A percentile compares a stretch with the other conserved stretches of the same genome.
Evolutionary conservation across 1,140 invertebrate genomes (phyloP).

Genomic region (Eumeta japonica): DNA sequence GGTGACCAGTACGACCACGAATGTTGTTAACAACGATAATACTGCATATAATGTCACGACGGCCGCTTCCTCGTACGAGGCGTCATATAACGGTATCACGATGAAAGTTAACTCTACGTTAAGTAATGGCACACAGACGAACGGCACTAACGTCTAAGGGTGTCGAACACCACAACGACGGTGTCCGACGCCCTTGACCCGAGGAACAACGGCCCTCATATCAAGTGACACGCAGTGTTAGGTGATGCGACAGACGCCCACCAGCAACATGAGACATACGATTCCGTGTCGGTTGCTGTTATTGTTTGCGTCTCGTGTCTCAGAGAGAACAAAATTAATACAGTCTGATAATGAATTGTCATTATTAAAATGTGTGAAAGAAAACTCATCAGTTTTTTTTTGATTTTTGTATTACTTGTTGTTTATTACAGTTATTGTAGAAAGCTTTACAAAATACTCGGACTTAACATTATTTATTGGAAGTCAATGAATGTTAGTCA

Average conservation of each 20-base stretch:
- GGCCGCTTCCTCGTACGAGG: conserved; percentile 27
- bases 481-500: too few relatives aligned
- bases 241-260: conserved; percentile 30
- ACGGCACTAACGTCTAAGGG: too few relatives aligned
- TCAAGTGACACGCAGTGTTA: conserved; percentile 40
- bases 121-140: conserved; percentile 18
- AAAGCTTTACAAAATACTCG: too few relatives aligned
- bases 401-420: too few relatives aligned
- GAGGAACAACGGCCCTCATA: conserved; percentile 27
- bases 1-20: conserved; percentile 24
- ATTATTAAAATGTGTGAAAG: too few relatives aligned
- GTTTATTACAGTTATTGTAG: too few relatives aligned
- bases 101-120: conserved; percentile 26
- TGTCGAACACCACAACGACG: conserved; percentile 39
- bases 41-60: conserved; percentile 10
- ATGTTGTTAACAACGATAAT: conserved; percentile 25
- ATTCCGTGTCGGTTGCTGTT: conserved; percentile 42
- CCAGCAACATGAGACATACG: conserved; percentile 28
- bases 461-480: too few relatives aligned
- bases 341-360: too few relatives aligned
- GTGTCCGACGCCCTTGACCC: conserved; percentile 37
- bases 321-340: too few relatives aligned
- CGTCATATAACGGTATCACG: conserved; percentile 38
- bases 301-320: too few relatives aligned
- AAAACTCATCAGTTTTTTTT: too few relatives aligned